Percentiles rank a stretch among this genome's conserved stretches.
phyloP scores from a whole-genome alignment of 2,797 vertebrate species.

The Anguilla obscura region DNA sequence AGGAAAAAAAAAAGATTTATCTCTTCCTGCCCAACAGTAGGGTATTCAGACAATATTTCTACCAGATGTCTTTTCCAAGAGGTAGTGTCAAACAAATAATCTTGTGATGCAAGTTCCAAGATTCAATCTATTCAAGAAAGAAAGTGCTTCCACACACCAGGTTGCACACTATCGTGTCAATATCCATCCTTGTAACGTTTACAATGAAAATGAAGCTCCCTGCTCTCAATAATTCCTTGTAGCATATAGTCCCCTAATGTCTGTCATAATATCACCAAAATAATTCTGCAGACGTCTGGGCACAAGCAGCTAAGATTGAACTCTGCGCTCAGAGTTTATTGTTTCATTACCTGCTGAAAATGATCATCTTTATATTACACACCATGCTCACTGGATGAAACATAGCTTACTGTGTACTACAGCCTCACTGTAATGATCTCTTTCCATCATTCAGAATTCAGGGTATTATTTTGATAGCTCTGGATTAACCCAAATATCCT shows the following conservation, averaged over 20 bases:
- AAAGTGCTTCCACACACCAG: not conserved
- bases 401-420: not conserved
- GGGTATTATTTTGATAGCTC: conserved; percentile 2
- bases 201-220: not conserved
- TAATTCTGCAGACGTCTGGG: not conserved
- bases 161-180: not conserved
- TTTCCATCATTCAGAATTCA: conserved; percentile 13
- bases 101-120: not conserved
- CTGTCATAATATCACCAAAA: not conserved
- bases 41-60: not conserved
- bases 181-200: not conserved
- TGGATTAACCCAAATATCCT: conserved; percentile 19
- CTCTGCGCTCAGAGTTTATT: not conserved
- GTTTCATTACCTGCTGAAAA: not conserved
- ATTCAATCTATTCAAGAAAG: not conserved
- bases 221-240: not conserved
- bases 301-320: not conserved
- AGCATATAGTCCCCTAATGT: not conserved
- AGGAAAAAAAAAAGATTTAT: not conserved
- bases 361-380: not conserved
- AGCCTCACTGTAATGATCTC: not conserved
- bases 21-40: not conserved
- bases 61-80: not conserved
- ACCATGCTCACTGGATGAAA: not conserved
- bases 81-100: not conserved